These are phyloP conservation scores for Microctonus brassicae DNA, from an alignment of 2,888 invertebrate genomes.

Conservation along the genomic window DNA sequence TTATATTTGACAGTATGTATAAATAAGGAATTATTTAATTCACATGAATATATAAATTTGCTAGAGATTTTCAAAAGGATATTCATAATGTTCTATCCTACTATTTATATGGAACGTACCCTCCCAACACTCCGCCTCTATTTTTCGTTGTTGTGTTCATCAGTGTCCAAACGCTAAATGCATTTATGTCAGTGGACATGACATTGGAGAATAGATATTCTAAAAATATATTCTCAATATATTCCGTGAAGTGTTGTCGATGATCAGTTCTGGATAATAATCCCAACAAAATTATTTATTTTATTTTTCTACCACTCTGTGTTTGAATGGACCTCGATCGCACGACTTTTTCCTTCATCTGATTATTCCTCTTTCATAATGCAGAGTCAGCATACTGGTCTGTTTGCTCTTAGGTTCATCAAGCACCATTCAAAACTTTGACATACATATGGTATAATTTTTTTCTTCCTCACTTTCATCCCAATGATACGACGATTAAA, in stretches of 20 bases:
- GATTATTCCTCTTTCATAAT: background rate
- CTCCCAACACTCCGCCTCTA: background rate
- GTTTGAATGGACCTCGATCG: background rate
- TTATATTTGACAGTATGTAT: background rate
- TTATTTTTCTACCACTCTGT: background rate
- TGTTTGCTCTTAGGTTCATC: background rate
- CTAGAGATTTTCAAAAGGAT: too few species aligned
- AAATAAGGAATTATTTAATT: background rate
- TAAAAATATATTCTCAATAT: background rate
- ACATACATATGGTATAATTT: background rate
- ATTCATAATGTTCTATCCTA: too few species aligned
- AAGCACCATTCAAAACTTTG: slow-evolving; percentile 1
- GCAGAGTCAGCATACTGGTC: background rate
- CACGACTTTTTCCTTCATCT: background rate
- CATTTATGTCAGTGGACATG: background rate
- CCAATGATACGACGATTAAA: background rate
- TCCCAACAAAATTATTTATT: background rate
- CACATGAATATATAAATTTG: too few species aligned
- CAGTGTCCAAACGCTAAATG: background rate
- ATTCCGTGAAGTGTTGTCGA: background rate
- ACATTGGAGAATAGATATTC: background rate
- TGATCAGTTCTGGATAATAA: background rate
- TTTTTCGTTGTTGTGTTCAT: background rate
- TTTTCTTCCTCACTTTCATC: background rate
- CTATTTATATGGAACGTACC: background rate